Evolutionary conservation across 1,140 invertebrate species (phyloP).

Genomic region (Pseudoatta argentina): DNA sequence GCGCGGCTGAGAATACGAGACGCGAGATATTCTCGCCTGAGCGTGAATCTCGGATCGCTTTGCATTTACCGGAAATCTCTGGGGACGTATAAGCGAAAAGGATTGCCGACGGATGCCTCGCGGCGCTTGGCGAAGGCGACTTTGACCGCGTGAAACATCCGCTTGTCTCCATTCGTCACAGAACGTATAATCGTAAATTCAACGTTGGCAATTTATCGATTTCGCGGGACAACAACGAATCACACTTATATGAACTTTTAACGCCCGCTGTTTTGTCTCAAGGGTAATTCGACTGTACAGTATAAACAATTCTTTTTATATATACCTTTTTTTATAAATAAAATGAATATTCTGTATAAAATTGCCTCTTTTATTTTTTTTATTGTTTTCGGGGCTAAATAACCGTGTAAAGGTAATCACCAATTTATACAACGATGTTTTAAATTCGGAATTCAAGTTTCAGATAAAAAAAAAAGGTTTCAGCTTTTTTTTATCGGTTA

Average conservation of each 20-base stretch:
- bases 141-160: background rate
- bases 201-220: conserved; percentile 35
- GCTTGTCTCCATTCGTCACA: conserved; percentile 1
- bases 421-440: background rate
- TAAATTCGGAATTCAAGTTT: background rate
- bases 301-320: too few relatives aligned
- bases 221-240: too few relatives aligned
- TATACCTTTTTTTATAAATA: too few relatives aligned
- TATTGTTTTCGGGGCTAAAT: background rate
- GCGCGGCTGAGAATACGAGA: conserved; percentile 28
- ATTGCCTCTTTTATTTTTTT: background rate
- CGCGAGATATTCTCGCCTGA: conserved; percentile 50
- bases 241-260: background rate
- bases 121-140: conserved; percentile 7
- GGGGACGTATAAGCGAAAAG: conserved; percentile 1
- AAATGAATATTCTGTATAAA: background rate
- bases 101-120: background rate
- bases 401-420: background rate
- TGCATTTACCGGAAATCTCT: conserved; percentile 38
- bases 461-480: background rate
- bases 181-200: background rate
- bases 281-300: too few relatives aligned
- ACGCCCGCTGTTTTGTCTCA: background rate
- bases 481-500: conserved; percentile 28
- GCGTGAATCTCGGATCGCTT: conserved; percentile 11